A percentile compares a stretch with the other conserved stretches of the same genome.
Evolutionary conservation across 37 sponge, comb jelly and placozoan genomes (phyloP).

Genomic region (Diacarnus erythraeanus): DNA sequence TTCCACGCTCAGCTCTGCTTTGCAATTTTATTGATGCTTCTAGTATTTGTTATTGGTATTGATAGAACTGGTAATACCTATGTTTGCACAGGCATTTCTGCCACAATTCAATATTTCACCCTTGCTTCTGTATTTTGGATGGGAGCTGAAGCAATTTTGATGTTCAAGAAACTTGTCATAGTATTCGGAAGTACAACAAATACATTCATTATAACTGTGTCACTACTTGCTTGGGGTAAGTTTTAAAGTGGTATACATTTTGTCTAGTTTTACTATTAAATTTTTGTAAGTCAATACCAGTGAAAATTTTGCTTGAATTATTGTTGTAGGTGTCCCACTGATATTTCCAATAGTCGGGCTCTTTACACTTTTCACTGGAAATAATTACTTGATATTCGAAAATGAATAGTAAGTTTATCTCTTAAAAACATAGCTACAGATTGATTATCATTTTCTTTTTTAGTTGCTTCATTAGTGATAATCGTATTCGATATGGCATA

Average conservation of each 20-base stretch:
- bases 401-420: constrained; percentile 34
- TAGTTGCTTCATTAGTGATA: constrained; percentile 62
- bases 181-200: constrained; percentile 43
- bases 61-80: constrained; percentile 38
- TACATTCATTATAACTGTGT: constrained; percentile 21
- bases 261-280: too few species aligned
- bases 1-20: constrained; percentile 60
- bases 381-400: constrained; percentile 13
- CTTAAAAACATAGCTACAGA: too few species aligned
- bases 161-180: constrained; percentile 59
- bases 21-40: constrained; percentile 50
- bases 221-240: constrained; percentile 65
- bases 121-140: constrained; percentile 62
- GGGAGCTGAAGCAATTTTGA: constrained; percentile 73
- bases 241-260: too few species aligned
- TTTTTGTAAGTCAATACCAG: too few species aligned
- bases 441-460: too few species aligned
- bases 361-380: constrained; percentile 22
- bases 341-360: constrained; percentile 29
- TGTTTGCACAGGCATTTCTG: constrained; percentile 38
- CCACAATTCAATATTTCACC: constrained; percentile 56
- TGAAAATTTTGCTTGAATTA: too few species aligned
- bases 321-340: constrained; percentile 33
- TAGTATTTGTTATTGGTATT: constrained; percentile 53
- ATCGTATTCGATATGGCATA: constrained; percentile 33